phyloP scores from a whole-genome alignment of 1,140 invertebrate genomes.

The Nasonia longicornis region DNA sequence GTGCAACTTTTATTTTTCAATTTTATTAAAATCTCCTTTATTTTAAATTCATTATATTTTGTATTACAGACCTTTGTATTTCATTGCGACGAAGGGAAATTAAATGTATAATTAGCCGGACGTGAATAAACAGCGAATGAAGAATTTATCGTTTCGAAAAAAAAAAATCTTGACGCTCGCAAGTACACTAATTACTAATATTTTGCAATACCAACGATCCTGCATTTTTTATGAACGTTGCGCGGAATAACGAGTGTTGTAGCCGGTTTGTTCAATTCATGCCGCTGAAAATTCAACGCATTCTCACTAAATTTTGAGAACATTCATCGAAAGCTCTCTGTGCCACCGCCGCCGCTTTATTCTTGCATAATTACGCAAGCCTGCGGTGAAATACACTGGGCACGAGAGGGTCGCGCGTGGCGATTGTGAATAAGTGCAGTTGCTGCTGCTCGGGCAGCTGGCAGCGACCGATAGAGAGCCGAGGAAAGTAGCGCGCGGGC shows the following conservation, averaged over 20 bases:
- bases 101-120: conserved; percentile 43
- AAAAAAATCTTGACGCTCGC: background rate
- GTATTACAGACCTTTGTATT: conserved; percentile 43
- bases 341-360: background rate
- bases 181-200: conserved; percentile 27
- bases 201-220: background rate
- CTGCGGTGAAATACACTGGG: background rate
- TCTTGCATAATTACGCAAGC: background rate
- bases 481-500: background rate
- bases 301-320: background rate
- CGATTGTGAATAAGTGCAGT: background rate
- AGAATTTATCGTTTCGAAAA: conserved; percentile 35
- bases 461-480: conserved; percentile 1
- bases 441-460: background rate
- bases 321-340: background rate
- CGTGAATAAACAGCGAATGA: conserved; percentile 38
- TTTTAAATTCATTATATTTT: conserved; percentile 45
- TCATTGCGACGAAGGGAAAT: conserved; percentile 28
- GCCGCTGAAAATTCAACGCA: background rate
- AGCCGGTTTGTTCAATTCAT: background rate
- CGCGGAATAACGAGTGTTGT: background rate
- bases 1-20: conserved; percentile 41
- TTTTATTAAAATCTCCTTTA: conserved; percentile 46
- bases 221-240: background rate
- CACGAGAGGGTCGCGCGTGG: background rate